Evolutionary conservation across 1,140 invertebrate genomes (phyloP), one percentile per base, ranked within the genome.

Genomic region (Onthophagus taurus): DNA sequence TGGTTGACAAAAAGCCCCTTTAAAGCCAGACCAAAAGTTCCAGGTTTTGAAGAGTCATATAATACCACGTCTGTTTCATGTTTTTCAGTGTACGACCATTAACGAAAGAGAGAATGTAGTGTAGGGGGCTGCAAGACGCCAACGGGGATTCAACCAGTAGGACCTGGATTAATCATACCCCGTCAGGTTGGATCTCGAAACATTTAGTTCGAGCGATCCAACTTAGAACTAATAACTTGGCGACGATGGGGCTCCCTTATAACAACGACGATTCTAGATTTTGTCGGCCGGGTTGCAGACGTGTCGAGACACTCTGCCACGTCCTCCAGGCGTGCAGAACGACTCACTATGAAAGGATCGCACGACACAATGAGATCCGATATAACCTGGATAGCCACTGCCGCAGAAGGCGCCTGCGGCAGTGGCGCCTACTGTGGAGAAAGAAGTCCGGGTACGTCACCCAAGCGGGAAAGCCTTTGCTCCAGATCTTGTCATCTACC

Each of bases 151-250:
- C 24, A 17, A 8, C 45, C 20, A 33, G 37, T 11, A 6, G n/a
- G 16, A 4, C 20, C 20, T 37, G 16, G 35, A 12, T 37, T n/a
- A 16, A 2, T 4, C 2, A 11, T 9, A 37, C 6, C 4, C 52
- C 47, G 0, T 3, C 5, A 5, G 47, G 52, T 8, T 51, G 49
- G 49, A 35, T 39, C 3, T 45, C 31, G 4, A 14, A 43, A 8
- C 48, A 53, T 16, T 50, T 35, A 19, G 44, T 49, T 9, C 36
- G 39, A 24, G 49, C 46, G 1, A 29, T 51, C 5, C 52, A 54
- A 23, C 47, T 51, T 0, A 19, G 52, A 4, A 51, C 47, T 4
- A 33, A 23, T 3, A 48, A 51, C 17, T 37, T 54, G 2, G 43
- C 52, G 3, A 53, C 52, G 4, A 21, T 14, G 12, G 51, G 42